Conservation (phyloP, 2,113 vertebrate species). For the Heliornis fulica region DNA sequence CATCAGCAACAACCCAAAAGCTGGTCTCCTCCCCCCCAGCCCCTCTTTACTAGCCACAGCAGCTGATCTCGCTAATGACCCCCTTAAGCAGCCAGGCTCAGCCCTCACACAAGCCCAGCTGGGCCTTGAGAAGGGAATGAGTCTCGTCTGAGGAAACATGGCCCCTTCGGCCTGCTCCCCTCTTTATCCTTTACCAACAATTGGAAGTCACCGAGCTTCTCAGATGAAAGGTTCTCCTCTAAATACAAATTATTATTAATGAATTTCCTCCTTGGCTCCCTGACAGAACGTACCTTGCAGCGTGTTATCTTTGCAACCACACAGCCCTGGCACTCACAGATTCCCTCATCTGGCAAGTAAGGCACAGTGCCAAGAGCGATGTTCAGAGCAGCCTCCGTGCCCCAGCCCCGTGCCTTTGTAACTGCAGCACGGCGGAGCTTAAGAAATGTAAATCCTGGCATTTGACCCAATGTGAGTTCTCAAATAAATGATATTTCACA, state of each 20-base stretch:
- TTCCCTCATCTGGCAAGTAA: not conserved
- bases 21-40: not conserved
- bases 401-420: not conserved
- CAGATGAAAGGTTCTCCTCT: not conserved
- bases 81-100: not conserved
- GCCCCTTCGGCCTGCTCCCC: not conserved
- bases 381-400: not conserved
- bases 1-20: fast-evolving
- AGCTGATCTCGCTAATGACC: not conserved
- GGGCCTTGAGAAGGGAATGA: fast-evolving
- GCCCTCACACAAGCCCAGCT: not conserved
- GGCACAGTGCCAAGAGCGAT: not conserved
- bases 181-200: not conserved
- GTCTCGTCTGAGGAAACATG: not conserved
- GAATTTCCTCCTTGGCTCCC: not conserved
- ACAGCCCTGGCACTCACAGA: not conserved
- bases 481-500: conserved; percentile 59
- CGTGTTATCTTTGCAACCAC: not conserved
- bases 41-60: fast-evolving
- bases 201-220: not conserved
- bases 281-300: not conserved
- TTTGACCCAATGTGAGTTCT: not conserved
- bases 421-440: not conserved
- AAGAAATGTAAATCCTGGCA: conserved; percentile 50
- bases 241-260: not conserved